Evolutionary conservation across 2,888 invertebrate genomes (phyloP).

Genomic region (Hirtodrosophila histrioides): DNA sequence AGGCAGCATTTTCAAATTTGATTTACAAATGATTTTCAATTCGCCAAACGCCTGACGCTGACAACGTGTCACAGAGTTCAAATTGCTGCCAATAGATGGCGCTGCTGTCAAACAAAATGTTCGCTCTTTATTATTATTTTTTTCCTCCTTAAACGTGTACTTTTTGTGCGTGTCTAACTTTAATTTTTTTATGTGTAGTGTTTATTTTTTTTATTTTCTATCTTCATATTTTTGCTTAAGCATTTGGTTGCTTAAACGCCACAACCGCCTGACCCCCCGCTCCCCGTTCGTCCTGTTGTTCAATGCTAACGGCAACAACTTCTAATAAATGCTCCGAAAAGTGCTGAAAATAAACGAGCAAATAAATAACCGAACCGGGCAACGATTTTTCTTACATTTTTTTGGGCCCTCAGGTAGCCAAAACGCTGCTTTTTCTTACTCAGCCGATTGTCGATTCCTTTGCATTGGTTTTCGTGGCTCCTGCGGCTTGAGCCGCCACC

Average conservation of each 20-base stretch:
- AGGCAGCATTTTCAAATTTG: constrained; percentile 57
- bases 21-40: constrained; percentile 71
- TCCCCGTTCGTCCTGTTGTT: constrained; percentile 4
- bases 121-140: background rate
- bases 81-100: constrained; percentile 31
- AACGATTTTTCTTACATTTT: constrained; percentile 5
- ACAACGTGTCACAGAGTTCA: constrained; percentile 44
- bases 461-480: constrained; percentile 49
- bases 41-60: constrained; percentile 32
- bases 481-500: constrained; percentile 26
- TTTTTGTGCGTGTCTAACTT: constrained; percentile 34
- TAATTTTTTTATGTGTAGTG: constrained; percentile 2
- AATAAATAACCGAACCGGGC: constrained; percentile 63
- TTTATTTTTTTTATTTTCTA: constrained; percentile 16
- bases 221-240: constrained; percentile 37
- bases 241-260: constrained; percentile 18
- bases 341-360: constrained; percentile 75
- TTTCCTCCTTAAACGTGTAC: background rate
- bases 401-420: constrained; percentile 35
- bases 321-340: constrained; percentile 71
- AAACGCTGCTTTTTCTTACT: constrained; percentile 10
- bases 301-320: constrained; percentile 57
- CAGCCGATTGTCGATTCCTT: constrained; percentile 39
- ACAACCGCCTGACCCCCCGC: background rate
- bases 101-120: constrained; percentile 11